A percentile compares a stretch with the other conserved stretches of the same genome.
These are phyloP conservation scores for Percopsis transmontana DNA, from an alignment of 2,113 vertebrate species.

Conservation along the genomic window DNA sequence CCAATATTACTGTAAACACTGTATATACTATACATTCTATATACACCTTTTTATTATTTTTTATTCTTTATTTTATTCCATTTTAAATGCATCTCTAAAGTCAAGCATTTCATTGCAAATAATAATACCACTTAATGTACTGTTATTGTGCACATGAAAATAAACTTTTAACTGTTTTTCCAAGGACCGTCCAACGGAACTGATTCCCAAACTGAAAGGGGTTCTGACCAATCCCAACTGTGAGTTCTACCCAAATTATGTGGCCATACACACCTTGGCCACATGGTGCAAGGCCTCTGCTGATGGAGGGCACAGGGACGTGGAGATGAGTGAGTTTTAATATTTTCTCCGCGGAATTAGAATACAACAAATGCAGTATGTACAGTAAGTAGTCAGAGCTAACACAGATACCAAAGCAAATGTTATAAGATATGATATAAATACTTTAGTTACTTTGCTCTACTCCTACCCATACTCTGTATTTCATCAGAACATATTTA, in stretches of 20 bases:
- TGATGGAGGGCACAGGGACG: slow-evolving; percentile 85
- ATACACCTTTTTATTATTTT: neutral
- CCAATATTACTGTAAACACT: neutral
- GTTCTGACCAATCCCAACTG: slow-evolving; percentile 98
- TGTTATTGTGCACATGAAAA: no score
- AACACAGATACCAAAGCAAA: neutral
- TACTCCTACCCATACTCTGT: neutral
- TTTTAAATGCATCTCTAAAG: neutral
- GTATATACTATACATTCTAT: neutral
- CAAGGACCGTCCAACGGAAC: slow-evolving; percentile 88
- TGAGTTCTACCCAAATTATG: slow-evolving; percentile 97
- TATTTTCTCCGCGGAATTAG: neutral
- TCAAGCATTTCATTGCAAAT: no score
- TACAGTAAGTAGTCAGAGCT: no score
- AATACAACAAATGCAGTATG: neutral
- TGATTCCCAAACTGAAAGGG: slow-evolving; percentile 91
- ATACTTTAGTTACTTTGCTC: no score
- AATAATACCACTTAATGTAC: neutral
- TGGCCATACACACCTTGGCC: slow-evolving; percentile 94
- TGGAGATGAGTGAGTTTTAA: slow-evolving; percentile 87
- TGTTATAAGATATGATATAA: no score
- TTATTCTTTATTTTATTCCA: neutral
- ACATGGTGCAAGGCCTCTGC: slow-evolving; percentile 93
- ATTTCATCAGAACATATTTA: neutral
- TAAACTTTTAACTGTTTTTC: neutral